Conservation (phyloP, 2,797 vertebrate genomes). For the Adrianichthys oophorus region DNA sequence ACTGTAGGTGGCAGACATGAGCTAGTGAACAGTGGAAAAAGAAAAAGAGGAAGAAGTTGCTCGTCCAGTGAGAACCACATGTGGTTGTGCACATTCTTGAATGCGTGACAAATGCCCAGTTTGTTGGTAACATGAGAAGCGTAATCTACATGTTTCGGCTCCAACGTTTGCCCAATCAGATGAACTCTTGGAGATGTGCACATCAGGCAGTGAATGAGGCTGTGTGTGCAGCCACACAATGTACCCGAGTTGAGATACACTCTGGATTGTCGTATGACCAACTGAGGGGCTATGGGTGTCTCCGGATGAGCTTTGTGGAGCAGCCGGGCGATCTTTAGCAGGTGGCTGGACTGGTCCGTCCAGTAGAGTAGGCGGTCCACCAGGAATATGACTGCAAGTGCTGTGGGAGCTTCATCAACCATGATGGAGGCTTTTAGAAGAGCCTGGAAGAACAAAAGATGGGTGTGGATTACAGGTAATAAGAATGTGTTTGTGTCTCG, state of each 20-base stretch:
- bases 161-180: no score
- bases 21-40: no score
- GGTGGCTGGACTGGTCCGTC: slow-evolving; percentile 82
- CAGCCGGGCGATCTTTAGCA: slow-evolving; percentile 82
- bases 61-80: no score
- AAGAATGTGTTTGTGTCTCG: not conserved
- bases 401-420: slow-evolving; percentile 69
- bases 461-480: not conserved
- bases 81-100: no score
- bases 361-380: slow-evolving; percentile 91
- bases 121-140: no score
- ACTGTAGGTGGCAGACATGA: no score
- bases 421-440: slow-evolving; percentile 82
- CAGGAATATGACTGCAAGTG: slow-evolving; percentile 84
- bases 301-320: slow-evolving; percentile 80
- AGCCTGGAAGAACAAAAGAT: slow-evolving; percentile 63
- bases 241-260: slow-evolving; percentile 86
- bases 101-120: no score
- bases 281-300: slow-evolving; percentile 86
- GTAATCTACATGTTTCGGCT: no score
- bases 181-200: no score
- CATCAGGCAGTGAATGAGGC: no score
- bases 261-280: slow-evolving; percentile 91
- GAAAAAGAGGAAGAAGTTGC: no score
- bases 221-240: no score